Conservation (phyloP, 2,888 invertebrate genomes). For the Yponomeuta evonymella region DNA sequence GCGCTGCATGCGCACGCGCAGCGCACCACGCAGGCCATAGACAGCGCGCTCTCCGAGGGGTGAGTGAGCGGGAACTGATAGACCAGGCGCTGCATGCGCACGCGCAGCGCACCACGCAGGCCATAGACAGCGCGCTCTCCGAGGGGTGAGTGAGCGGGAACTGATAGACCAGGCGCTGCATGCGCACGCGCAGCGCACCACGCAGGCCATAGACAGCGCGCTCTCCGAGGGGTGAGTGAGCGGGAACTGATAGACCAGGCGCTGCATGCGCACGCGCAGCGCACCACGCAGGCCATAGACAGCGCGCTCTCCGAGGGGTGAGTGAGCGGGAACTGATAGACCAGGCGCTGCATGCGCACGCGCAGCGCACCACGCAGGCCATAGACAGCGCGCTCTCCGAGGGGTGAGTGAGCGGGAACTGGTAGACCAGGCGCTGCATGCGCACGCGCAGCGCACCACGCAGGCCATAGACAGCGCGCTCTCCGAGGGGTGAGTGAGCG, state of each 20-base stretch:
- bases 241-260: slow-evolving; percentile 25
- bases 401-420: neutral
- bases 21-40: slow-evolving; percentile 45
- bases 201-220: slow-evolving; percentile 48
- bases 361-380: slow-evolving; percentile 44
- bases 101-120: no score
- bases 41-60: slow-evolving; percentile 19
- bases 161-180: slow-evolving; percentile 31
- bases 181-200: slow-evolving; percentile 44
- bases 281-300: slow-evolving; percentile 47
- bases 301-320: no score
- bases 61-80: no score
- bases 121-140: no score
- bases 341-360: slow-evolving; percentile 40
- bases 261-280: slow-evolving; percentile 41
- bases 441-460: slow-evolving; percentile 44
- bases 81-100: no score
- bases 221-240: slow-evolving; percentile 15
- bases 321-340: slow-evolving; percentile 8
- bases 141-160: slow-evolving; percentile 19
- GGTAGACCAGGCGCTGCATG: slow-evolving; percentile 32
- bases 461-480: slow-evolving; percentile 37
- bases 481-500: no score
- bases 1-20: slow-evolving; percentile 44
- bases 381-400: slow-evolving; percentile 29